phyloP scores from a whole-genome alignment of 2,113 vertebrate species.

The Cyprinus carpio region DNA sequence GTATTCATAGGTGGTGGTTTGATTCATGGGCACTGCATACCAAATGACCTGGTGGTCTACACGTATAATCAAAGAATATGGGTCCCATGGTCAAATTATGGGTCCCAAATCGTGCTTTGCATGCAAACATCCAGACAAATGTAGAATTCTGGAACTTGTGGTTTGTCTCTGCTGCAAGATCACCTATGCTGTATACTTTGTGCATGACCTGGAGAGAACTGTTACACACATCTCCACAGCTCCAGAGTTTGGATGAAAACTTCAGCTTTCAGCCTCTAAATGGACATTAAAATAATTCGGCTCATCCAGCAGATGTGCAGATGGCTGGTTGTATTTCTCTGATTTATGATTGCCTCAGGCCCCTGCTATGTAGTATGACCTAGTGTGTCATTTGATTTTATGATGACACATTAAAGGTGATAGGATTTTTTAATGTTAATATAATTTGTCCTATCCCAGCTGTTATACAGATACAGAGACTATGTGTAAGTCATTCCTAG shows the following conservation, averaged over 20 bases:
- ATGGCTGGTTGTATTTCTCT: background rate
- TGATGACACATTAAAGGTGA: background rate
- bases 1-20: background rate
- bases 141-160: background rate
- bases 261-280: background rate
- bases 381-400: conserved; percentile 49
- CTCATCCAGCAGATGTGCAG: conserved; percentile 1
- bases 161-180: background rate
- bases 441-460: background rate
- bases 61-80: background rate
- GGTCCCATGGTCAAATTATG: background rate
- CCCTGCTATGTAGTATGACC: conserved; percentile 5
- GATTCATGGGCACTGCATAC: background rate
- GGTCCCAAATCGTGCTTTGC: background rate
- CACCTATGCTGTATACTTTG: conserved; percentile 10
- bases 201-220: background rate
- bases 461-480: background rate
- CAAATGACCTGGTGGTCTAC: background rate
- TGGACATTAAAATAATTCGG: conserved; percentile 10
- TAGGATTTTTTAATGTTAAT: background rate
- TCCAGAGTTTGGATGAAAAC: background rate
- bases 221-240: background rate
- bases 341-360: conserved; percentile 9
- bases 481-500: background rate
- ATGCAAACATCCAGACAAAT: background rate